A percentile compares a stretch with the other conserved stretches of the same genome.
phyloP scores from a whole-genome alignment of 2,797 vertebrate genomes.

The Sebastes dallii region DNA sequence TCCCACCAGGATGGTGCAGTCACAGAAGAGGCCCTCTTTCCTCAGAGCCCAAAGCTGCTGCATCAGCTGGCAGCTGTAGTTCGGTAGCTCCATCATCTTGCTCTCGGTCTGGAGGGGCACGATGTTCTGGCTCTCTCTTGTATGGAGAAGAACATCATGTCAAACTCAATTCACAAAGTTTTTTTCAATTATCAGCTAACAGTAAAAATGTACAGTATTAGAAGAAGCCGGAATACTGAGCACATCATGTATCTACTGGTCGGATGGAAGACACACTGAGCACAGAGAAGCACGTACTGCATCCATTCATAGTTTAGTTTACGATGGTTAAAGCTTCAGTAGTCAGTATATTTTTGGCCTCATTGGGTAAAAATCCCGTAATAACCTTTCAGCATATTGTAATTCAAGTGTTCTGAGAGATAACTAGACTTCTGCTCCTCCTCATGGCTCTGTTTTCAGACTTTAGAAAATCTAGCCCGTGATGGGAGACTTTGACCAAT shows the following conservation, averaged over 20 bases:
- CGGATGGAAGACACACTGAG: neutral
- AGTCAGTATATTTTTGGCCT: too few relatives aligned
- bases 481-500: too few relatives aligned
- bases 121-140: neutral
- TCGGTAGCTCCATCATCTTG: constrained; percentile 86
- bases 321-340: too few relatives aligned
- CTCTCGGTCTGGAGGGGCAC: neutral
- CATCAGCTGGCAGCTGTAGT: constrained; percentile 89
- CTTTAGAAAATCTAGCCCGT: too few relatives aligned
- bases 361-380: too few relatives aligned
- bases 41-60: constrained; percentile 87
- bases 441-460: too few relatives aligned
- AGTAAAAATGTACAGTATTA: neutral
- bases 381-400: too few relatives aligned
- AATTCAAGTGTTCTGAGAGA: too few relatives aligned
- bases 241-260: neutral
- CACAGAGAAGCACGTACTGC: too few relatives aligned
- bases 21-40: constrained; percentile 88
- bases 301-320: neutral
- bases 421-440: too few relatives aligned
- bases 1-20: constrained; percentile 88
- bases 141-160: neutral
- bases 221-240: neutral
- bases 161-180: neutral
- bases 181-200: neutral